Evolutionary conservation across 2,797 vertebrate species (phyloP), one percentile per base, ranked within the genome.

Genomic region (Crypturellus tataupa): DNA sequence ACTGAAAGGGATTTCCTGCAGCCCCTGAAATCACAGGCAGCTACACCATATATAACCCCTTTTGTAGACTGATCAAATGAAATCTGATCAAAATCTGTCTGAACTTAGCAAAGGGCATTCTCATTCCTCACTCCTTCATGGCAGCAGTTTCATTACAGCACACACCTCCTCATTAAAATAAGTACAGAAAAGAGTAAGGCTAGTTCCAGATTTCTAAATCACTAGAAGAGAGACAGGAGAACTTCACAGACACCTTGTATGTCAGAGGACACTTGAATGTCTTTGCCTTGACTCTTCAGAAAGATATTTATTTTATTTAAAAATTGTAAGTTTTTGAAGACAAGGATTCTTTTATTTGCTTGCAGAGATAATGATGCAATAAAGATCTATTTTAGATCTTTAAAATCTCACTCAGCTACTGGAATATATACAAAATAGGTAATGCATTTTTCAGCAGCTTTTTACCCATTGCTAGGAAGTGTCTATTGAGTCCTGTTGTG

Each of bases 401-500:
- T 42, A n/a, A 46, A n/a, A 24, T 68, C 42, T 33, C 65, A 33
- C 24, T 11, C 20, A 33, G 24, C n/a, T 47, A 27, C 29, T 68
- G 23, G 44, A 47, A 35, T 15, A 62, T 25, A 25, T 23, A 42
- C 27, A 37, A 37, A 47, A 55, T 17, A 39, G 10, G 25, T 37
- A 40, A 35, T 29, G 4, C 25, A 69, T 59, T 87, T 80, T 68
- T 20, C 27, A n/a, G 40, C 18, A 39, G 27, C 8, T 47, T 63
- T 27, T 80, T 75, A 65, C 23, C 85, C 49, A 81, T 53, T 91
- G 44, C 80, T 85, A 59, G 42, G 60, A 95, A 88, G 81, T 25
- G 91, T 69, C 58, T 82, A 79, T 0, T 75, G 72, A 70, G 59
- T 84, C 83, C 46, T 83, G 9, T 29, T 85, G 40, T 44, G 78